Percentiles rank a stretch among this genome's conserved stretches.
phyloP scores from a whole-genome alignment of 2,888 invertebrate genomes.

The Byasa hedistus region DNA sequence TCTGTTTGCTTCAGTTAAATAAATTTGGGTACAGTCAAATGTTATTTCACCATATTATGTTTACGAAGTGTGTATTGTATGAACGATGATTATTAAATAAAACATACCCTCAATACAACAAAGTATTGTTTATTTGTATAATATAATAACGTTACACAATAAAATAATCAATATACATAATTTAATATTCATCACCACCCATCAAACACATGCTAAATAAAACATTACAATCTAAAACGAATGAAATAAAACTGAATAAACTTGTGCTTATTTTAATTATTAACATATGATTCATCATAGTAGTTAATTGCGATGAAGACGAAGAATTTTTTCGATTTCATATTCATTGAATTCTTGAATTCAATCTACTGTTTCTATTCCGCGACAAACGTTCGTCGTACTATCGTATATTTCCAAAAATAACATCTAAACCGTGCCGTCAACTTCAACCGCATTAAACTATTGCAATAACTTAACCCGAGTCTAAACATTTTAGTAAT shows the following conservation, averaged over 20 bases:
- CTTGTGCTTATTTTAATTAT: constrained; percentile 11
- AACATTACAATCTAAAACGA: constrained; percentile 34
- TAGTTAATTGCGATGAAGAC: background rate
- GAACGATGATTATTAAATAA: constrained; percentile 30
- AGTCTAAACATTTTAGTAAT: constrained; percentile 54
- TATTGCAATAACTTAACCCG: too few relatives aligned
- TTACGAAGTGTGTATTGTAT: background rate
- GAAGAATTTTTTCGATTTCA: constrained; percentile 2
- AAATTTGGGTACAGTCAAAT: too few relatives aligned
- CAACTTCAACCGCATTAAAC: too few relatives aligned
- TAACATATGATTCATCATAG: background rate
- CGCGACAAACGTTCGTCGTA: too few relatives aligned
- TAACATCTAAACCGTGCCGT: too few relatives aligned
- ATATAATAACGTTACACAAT: constrained; percentile 52
- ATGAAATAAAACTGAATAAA: background rate
- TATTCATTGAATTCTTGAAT: background rate
- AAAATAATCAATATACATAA: constrained; percentile 56
- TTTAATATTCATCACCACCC: constrained; percentile 50
- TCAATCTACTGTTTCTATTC: too few relatives aligned
- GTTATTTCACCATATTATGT: background rate
- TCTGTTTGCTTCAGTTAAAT: too few relatives aligned
- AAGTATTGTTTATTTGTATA: constrained; percentile 58
- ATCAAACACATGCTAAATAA: constrained; percentile 50
- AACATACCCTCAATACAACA: constrained; percentile 42
- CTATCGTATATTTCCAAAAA: too few relatives aligned